phyloP scores from a whole-genome alignment of 2,888 invertebrate species.

The Prenolepis imparis region DNA sequence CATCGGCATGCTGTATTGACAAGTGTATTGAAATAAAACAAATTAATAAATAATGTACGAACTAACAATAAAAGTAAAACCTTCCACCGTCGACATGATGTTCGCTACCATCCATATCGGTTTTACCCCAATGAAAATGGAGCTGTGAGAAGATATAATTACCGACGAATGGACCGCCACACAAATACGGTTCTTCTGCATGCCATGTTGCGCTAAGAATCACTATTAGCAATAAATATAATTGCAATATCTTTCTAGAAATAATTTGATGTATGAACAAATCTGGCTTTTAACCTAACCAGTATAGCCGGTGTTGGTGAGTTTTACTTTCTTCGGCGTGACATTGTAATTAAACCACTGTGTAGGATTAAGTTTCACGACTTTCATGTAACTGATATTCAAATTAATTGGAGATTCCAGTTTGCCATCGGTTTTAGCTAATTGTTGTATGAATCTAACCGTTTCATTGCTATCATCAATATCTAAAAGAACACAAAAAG shows the following conservation, averaged over 20 bases:
- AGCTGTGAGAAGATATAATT: conserved; percentile 90
- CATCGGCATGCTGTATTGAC: conserved; percentile 86
- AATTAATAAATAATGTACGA: neutral
- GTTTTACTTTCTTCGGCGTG: conserved; percentile 89
- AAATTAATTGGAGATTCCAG: conserved; percentile 87
- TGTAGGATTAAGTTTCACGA: conserved; percentile 87
- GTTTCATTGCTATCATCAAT: conserved; percentile 27
- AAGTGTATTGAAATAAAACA: neutral
- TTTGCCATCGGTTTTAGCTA: conserved; percentile 50
- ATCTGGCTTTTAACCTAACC: conserved; percentile 87
- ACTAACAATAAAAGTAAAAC: conserved; percentile 62
- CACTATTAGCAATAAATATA: conserved; percentile 84
- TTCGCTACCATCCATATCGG: conserved; percentile 89
- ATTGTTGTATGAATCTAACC: conserved; percentile 54
- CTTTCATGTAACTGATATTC: conserved; percentile 82
- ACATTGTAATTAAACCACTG: conserved; percentile 87
- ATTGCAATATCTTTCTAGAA: neutral
- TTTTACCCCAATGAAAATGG: conserved; percentile 91
- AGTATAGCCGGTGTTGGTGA: conserved; percentile 90
- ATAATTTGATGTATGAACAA: neutral
- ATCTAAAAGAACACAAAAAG: conserved; percentile 19
- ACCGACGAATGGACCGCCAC: conserved; percentile 88
- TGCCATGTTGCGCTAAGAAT: conserved; percentile 89
- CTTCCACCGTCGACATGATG: conserved; percentile 88
- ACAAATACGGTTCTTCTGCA: conserved; percentile 88